Base-by-base conservation (phyloP, 2,888 invertebrate species). In the Luperina nickerlii region DNA sequence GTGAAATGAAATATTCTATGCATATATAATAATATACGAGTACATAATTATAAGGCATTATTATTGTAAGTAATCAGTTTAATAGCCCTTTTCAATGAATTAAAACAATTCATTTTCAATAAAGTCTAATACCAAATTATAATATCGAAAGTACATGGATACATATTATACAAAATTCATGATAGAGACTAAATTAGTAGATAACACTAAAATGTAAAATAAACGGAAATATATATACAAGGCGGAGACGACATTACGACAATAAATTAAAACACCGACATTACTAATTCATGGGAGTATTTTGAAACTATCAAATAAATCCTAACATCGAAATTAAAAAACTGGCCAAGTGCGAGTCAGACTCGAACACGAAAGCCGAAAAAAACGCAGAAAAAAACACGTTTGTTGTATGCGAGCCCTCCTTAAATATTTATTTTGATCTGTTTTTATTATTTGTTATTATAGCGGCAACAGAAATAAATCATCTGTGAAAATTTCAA, bases 11-110 rank as follows among this genome's bases (percentile, higher is more conserved):
- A 65, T 32, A 45, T 32, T 42, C 11, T 51, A 20, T 54, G 54
- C 20, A 24, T 32, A 20, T 1, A 13, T 15, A n/a, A 38, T 38
- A 38, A 38, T 38, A 9, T 7, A n/a, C n/a, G n/a, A n/a, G n/a
- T n/a, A n/a, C n/a, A n/a, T n/a, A n/a, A n/a, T n/a, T n/a, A 1
- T 32, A 27, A 2, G 0, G 7, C 1, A 48, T 76, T 63, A 57
- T 24, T 42, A 57, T n/a, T 11, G 3, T 69, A 63, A 81, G 5
- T 69, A 63, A 81, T 81, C 38, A 76, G 48, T 63, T 24, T 66
- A 66, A 15, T 38, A 24, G 32, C 15, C 11, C 20, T 76, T 48
- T n/a, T 70, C 57, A 38, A 62, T 45, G 0, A n/a, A 66, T 18
- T 15, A 20, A 9, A 27, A 48, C 54, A 62, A 69, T 27, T 48